Evolutionary conservation across 2,113 vertebrate genomes (phyloP).

Genomic region (Saimiri boliviensis): DNA sequence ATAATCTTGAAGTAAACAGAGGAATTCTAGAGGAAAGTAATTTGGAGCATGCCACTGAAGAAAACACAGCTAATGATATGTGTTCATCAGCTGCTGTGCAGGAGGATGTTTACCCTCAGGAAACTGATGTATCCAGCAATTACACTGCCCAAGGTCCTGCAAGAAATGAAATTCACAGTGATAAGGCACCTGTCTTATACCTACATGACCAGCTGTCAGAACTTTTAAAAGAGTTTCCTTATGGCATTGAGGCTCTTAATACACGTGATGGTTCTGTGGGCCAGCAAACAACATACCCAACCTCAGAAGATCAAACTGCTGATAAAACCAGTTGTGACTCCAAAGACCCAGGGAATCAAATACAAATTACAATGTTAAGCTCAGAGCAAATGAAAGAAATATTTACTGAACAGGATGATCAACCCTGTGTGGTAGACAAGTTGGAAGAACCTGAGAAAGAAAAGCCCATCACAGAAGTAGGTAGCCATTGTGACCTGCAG

Average conservation of each 20-base stretch:
- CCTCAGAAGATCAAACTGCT: conserved; percentile 44
- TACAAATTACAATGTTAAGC: conserved; percentile 72
- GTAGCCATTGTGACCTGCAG: background rate
- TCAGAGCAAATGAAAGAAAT: conserved; percentile 73
- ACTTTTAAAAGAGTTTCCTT: conserved; percentile 85
- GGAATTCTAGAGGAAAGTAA: background rate
- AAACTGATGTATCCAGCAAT: background rate
- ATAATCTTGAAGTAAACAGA: background rate
- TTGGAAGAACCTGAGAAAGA: background rate
- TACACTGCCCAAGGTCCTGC: background rate
- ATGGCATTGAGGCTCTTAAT: conserved; percentile 80
- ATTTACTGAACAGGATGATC: conserved; percentile 59
- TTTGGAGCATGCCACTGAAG: background rate
- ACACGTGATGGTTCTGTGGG: background rate
- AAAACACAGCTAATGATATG: accelerated
- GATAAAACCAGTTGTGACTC: background rate
- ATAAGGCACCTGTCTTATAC: conserved; percentile 33
- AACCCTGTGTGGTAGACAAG: background rate
- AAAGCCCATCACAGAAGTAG: background rate
- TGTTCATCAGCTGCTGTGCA: background rate
- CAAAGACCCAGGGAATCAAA: conserved; percentile 62
- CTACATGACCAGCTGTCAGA: conserved; percentile 83
- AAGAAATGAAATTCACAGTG: background rate
- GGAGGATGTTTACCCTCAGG: background rate
- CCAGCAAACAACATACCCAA: background rate